Base-by-base conservation (phyloP, 2,888 invertebrate genomes). In the Yponomeuta malinellus region DNA sequence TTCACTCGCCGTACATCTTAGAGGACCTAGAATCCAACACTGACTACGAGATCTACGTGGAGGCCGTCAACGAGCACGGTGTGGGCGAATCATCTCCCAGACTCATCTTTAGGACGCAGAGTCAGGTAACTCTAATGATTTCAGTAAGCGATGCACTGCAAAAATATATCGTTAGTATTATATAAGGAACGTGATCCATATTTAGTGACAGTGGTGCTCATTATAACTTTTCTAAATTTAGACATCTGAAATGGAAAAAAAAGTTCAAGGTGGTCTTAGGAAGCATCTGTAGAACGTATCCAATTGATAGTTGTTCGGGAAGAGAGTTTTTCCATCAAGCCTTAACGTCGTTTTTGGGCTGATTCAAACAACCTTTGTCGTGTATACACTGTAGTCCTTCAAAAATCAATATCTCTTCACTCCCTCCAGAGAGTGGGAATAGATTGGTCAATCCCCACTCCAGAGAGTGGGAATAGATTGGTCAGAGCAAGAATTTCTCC, bases 11-110 rank as follows among this genome's bases (percentile, higher is more conserved):
- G 0, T 95, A 94, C 79, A 94, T 97, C 73, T 83, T 97, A 76
- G 96, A 96, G 85, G 93, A 94, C 73, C 87, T 97, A 73, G 94
- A 95, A 76, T 94, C 95, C 1, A 95, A 96, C 79, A 94, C 95
- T 0, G 95, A 96, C 81, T 97, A 97, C 80, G 97, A 97, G 84
- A 95, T 96, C 73, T 97, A 94, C 81, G 94, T 97, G 63, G 95
- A 95, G 78, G 96, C 97, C 0, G 94, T 95, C 43, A 97, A 97
- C 85, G 93, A 94, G 10, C 96, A 96, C 76, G 97, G 97, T 0
- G 94, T 95, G 15, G 96, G 97, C 33, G 94, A 95, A 75, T 94
- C 96, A 0, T 97, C 97, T 31, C 93, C 95, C 2, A 93, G 96
- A 74, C 92, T 96, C 65, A 94, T 96, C 72, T 97, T 97, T 86